Conservation (phyloP, 2,888 invertebrate species). For the Frankliniella intonsa region DNA sequence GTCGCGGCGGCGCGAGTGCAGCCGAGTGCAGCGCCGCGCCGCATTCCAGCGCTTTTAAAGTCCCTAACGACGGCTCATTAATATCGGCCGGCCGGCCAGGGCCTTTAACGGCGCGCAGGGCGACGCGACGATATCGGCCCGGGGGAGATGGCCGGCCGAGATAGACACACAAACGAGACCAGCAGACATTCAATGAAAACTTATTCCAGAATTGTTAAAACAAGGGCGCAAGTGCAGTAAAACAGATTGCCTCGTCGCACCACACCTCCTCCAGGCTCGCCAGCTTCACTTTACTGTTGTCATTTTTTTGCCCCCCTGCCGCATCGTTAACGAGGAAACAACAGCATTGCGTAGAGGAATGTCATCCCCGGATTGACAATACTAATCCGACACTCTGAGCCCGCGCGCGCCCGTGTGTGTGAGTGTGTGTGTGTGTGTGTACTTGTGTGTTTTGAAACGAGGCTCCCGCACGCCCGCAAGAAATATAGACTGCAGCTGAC, state of each 20-base stretch:
- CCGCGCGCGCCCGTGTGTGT: not conserved
- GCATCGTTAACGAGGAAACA: not conserved
- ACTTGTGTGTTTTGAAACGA: not conserved
- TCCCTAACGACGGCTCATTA: slow-evolving; percentile 11
- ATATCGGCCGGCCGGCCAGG: not conserved
- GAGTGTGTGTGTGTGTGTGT: not conserved
- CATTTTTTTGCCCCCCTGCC: not conserved
- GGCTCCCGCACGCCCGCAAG: not conserved
- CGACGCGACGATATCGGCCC: not conserved
- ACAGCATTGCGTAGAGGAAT: not conserved
- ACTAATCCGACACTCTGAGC: not conserved
- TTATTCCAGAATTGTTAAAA: not conserved
- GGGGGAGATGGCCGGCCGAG: not conserved
- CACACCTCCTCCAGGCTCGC: not conserved
- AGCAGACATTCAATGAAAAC: not conserved
- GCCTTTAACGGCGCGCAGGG: not conserved
- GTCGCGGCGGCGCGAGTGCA: not conserved
- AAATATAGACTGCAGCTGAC: not conserved
- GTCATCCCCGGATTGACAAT: not conserved
- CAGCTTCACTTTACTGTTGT: not conserved
- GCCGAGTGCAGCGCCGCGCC: not conserved
- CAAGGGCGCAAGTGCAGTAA: too few species aligned
- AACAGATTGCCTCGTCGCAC: too few species aligned
- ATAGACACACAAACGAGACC: not conserved
- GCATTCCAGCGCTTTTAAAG: slow-evolving; percentile 6